phyloP scores from a whole-genome alignment of 2,113 vertebrate species.

The Salvator merianae region DNA sequence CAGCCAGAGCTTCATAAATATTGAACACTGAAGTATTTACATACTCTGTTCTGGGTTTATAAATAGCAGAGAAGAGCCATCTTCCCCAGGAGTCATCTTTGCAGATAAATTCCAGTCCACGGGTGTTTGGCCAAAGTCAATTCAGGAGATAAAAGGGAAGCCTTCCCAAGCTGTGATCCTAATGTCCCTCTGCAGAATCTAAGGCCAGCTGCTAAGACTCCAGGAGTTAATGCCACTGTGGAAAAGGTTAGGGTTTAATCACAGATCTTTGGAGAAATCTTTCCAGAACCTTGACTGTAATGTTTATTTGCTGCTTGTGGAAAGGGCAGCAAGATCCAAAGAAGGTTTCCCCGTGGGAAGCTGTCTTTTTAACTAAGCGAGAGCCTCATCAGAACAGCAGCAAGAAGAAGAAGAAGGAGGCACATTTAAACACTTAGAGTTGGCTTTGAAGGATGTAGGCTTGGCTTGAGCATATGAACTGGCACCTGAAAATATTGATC shows the following conservation, averaged over 20 bases:
- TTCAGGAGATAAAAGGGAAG: background rate
- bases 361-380: conserved; percentile 22
- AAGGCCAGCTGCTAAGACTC: background rate
- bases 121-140: conserved; percentile 23
- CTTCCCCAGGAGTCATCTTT: background rate
- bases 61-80: accelerated
- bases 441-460: background rate
- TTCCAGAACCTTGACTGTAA: conserved; percentile 10
- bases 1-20: background rate
- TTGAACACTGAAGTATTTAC: background rate
- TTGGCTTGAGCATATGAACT: background rate
- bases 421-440: background rate
- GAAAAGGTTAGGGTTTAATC: conserved; percentile 17
- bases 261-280: conserved; percentile 14
- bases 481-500: background rate
- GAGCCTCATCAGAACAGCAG: background rate
- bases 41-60: background rate
- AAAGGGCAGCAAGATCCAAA: conserved; percentile 8
- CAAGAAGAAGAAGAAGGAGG: too few species aligned
- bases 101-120: background rate
- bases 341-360: background rate
- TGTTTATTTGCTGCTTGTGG: conserved; percentile 1
- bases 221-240: background rate
- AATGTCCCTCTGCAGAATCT: background rate
- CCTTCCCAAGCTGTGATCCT: background rate